Base-by-base conservation (phyloP, 2,797 vertebrate genomes). In the Botia almorhae region DNA sequence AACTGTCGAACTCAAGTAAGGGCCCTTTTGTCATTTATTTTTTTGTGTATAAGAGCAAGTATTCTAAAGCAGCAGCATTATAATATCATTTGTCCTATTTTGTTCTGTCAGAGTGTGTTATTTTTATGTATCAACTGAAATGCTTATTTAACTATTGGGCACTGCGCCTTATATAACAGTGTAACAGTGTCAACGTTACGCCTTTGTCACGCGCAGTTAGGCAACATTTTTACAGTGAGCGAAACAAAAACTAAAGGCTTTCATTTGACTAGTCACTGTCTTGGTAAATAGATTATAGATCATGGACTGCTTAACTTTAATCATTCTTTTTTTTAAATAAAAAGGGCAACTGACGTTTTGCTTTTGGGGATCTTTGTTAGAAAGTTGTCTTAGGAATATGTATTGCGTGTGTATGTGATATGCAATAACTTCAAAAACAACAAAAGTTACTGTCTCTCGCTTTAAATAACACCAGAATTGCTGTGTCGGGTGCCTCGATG, bases 11-110 rank as follows among this genome's bases (percentile, higher is more conserved):
- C 26, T 21, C 50, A 7, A 7, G 7, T 55, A n/a, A 13, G 4
- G 7, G 16, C 16, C 21, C 51, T 23, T 76, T 55, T 76, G 33
- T 56, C 63, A 56, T 29, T 39, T 53, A 51, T 33, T 64, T 76
- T 76, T 19, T 14, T 61, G 67, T 33, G 14, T 63, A 7, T 16
- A 63, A 4, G 26, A 33, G 13, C 60, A 26, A 63, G 26, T 46
- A 46, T 46, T 46, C 4, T 46, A 11, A 46, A 46, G 43, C 8
- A 55, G 5, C 1, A 7, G 17, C 51, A 11, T 46, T 11, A 46
- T 46, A 53, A 26, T 26, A 50, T 14, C 10, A 23, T 23, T 46
- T 56, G 64, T 76, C n/a, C 48, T 8, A 2, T 46, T 46, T 46
- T 11, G 58, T 19, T 39, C 26, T 46, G 10, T 46, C 43, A 46